Evolutionary conservation across 2,113 vertebrate genomes (phyloP).

Genomic region (Balaeniceps rex): DNA sequence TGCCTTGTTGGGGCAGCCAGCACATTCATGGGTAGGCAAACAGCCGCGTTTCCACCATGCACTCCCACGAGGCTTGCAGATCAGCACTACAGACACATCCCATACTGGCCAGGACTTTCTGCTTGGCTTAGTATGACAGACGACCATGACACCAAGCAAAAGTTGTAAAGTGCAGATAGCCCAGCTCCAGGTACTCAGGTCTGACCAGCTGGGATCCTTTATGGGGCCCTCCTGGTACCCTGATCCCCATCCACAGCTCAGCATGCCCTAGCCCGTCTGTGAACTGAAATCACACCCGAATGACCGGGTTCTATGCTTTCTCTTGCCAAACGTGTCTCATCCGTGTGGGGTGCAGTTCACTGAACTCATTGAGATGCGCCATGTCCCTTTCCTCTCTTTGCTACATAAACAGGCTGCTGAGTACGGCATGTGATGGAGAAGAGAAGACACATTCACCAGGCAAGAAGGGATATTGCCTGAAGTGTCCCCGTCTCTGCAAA

Average conservation of each 20-base stretch:
- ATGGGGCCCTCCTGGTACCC: background rate
- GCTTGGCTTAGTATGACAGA: background rate
- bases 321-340: background rate
- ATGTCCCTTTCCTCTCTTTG: background rate
- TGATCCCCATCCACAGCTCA: background rate
- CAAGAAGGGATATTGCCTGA: background rate
- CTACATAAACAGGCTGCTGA: background rate
- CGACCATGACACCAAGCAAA: background rate
- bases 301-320: background rate
- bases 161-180: background rate
- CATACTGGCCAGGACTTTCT: background rate
- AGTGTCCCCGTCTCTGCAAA: background rate
- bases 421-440: background rate
- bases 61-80: accelerated
- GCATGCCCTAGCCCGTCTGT: accelerated
- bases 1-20: background rate
- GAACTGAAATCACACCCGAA: background rate
- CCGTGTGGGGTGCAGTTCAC: background rate
- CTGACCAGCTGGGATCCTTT: background rate
- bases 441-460: background rate
- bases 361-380: background rate
- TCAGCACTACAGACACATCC: background rate
- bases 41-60: accelerated
- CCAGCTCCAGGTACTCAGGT: background rate
- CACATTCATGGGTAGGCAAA: background rate